Evolutionary conservation across 2,797 vertebrate species (phyloP).

Genomic region (Nyctalus aviator): DNA sequence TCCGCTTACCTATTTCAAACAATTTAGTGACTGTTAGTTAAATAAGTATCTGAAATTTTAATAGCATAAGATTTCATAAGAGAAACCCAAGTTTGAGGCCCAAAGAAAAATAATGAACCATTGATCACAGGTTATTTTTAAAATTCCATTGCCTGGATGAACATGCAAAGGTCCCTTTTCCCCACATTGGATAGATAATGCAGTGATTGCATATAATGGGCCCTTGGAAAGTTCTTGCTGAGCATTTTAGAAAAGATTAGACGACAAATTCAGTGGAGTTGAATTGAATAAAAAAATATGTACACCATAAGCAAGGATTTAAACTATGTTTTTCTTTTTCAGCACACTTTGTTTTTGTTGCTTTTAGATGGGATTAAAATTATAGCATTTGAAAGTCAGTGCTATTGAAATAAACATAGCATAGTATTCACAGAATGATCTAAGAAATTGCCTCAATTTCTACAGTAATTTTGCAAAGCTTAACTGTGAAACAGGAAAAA

Average conservation of each 20-base stretch:
- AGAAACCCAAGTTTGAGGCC: slow-evolving; percentile 56
- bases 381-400: slow-evolving; percentile 50
- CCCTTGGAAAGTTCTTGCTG: background rate
- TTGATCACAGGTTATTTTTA: slow-evolving; percentile 26
- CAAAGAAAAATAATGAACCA: slow-evolving; percentile 60
- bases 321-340: background rate
- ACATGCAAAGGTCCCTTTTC: slow-evolving; percentile 40
- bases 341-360: background rate
- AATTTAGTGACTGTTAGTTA: slow-evolving; percentile 30
- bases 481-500: background rate
- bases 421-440: background rate
- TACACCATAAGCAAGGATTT: background rate
- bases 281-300: background rate
- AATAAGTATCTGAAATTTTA: slow-evolving; percentile 38
- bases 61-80: background rate
- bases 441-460: slow-evolving; percentile 24
- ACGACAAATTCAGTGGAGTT: slow-evolving; percentile 33
- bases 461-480: background rate
- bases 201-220: slow-evolving; percentile 35
- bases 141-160: slow-evolving; percentile 63
- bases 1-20: background rate
- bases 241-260: slow-evolving; percentile 63
- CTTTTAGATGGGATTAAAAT: slow-evolving; percentile 65
- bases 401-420: slow-evolving; percentile 60
- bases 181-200: slow-evolving; percentile 24